Percentiles rank a stretch among this genome's conserved stretches.
These are phyloP conservation scores for Tragopan temminckii DNA, from an alignment of 2,797 vertebrate genomes.

Conservation along the genomic window DNA sequence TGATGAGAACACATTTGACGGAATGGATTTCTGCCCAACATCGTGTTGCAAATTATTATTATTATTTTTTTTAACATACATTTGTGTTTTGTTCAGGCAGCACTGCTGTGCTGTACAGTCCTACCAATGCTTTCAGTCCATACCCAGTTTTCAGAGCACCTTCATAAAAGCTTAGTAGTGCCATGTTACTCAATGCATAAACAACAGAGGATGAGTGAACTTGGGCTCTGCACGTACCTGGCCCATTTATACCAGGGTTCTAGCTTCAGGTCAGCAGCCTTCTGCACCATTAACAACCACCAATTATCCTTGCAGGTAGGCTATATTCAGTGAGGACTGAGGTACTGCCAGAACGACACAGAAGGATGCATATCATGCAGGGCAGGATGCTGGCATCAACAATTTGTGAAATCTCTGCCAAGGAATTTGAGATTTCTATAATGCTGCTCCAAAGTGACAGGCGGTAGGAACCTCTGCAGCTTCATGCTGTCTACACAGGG, in stretches of 20 bases:
- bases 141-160: neutral
- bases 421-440: neutral
- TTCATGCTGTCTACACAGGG: neutral
- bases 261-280: neutral
- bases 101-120: neutral
- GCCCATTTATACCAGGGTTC: neutral
- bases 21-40: neutral
- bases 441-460: neutral
- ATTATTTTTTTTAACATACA: neutral
- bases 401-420: neutral
- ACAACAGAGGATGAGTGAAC: neutral
- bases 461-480: neutral
- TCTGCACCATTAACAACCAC: neutral
- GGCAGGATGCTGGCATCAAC: neutral
- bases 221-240: neutral
- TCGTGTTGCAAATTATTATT: neutral
- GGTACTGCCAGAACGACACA: neutral
- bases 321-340: neutral
- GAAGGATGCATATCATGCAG: neutral
- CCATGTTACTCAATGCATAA: neutral
- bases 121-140: neutral
- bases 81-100: neutral
- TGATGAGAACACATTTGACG: neutral
- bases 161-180: neutral
- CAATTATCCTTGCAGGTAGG: neutral